A percentile compares a stretch with the other conserved stretches of the same genome.
Conservation (phyloP, 1,140 invertebrate species). For the Aplysia californica region DNA sequence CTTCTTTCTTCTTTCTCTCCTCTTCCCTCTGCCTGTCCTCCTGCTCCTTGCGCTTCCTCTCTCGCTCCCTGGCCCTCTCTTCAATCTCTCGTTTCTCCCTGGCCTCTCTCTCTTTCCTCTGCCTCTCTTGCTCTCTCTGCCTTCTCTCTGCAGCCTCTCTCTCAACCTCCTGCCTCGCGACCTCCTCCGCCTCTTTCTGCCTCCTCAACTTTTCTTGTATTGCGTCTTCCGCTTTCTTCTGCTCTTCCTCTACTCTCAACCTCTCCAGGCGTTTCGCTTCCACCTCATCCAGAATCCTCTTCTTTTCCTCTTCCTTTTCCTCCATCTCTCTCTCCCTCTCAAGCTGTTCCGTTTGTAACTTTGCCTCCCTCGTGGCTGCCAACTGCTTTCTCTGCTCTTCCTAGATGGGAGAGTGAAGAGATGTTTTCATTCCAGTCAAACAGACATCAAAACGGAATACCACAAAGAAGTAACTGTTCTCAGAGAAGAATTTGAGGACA, state of each 20-base stretch:
- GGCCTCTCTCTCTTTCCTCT: constrained; percentile 37
- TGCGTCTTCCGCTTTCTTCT: constrained; percentile 32
- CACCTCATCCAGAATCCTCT: constrained; percentile 28
- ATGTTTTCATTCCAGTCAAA: too few relatives aligned
- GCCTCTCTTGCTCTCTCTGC: constrained; percentile 66
- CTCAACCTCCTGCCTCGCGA: constrained; percentile 61
- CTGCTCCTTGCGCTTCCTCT: constrained; percentile 21
- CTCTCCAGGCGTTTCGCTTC: constrained; percentile 1
- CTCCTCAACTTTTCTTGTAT: constrained; percentile 28
- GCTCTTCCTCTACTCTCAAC: constrained; percentile 26
- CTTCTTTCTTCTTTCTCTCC: constrained; percentile 27
- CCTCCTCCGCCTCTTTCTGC: constrained; percentile 13
- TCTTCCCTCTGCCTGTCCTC: constrained; percentile 22
- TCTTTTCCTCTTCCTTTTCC: constrained; percentile 35
- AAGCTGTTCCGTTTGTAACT: too few relatives aligned
- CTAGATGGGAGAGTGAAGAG: not conserved
- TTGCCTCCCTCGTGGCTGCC: not conserved
- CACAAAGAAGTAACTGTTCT: too few relatives aligned
- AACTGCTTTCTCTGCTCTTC: not conserved
- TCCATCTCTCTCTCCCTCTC: too few relatives aligned
- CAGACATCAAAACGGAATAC: too few relatives aligned
- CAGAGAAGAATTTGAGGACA: too few relatives aligned
- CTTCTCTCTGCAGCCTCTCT: constrained; percentile 70
- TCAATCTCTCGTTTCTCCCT: constrained; percentile 12
- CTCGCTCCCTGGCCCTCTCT: constrained; percentile 14